These are phyloP conservation scores for Nycticryphes semicollaris DNA, from an alignment of 2,113 vertebrate species.

Conservation along the genomic window DNA sequence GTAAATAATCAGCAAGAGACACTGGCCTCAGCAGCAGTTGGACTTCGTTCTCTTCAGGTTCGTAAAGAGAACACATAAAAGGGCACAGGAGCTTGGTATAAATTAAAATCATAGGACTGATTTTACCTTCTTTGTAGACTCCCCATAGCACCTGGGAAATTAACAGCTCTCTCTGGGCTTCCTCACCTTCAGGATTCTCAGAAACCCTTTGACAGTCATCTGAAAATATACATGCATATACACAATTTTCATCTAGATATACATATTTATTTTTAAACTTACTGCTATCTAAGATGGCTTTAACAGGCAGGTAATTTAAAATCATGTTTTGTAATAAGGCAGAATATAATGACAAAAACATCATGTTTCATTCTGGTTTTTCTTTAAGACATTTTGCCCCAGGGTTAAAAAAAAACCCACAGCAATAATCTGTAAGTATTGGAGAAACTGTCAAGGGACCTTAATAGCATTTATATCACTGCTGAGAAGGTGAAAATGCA, in stretches of 20 bases:
- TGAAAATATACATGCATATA: not conserved
- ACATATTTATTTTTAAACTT: not conserved
- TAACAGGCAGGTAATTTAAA: not conserved
- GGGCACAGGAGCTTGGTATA: not conserved
- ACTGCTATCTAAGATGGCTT: not conserved
- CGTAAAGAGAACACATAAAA: not conserved
- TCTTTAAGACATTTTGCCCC: not conserved
- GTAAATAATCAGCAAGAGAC: not conserved
- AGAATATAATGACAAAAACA: not conserved
- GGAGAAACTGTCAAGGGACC: not conserved
- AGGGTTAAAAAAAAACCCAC: not conserved
- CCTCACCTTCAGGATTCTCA: not conserved
- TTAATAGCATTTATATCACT: not conserved
- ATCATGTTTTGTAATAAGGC: not conserved
- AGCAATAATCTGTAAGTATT: not conserved
- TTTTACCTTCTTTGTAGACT: not conserved
- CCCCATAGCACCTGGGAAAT: not conserved
- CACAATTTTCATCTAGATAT: not conserved
- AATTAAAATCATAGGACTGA: not conserved
- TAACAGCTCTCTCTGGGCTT: not conserved
- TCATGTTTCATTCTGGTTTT: not conserved
- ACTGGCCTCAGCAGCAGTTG: not conserved
- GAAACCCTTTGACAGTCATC: not conserved
- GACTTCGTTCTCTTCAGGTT: not conserved
- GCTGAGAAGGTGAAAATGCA: not conserved